These are phyloP conservation scores for zebrafish (Danio rerio) DNA, from an alignment of 2,113 vertebrate genomes.

Conservation along the genomic window GRCz12tu NC_133178.1:22802001-22802500, in stretches of 20 bases:
- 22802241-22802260: background rate
- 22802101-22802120: background rate
- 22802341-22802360: background rate
- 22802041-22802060: background rate
- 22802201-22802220: background rate
- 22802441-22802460: background rate
- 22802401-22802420: background rate
- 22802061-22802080: background rate
- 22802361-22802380: background rate
- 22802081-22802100: background rate
- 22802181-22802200: constrained; percentile 13
- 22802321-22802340: background rate
- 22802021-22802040: background rate
- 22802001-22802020: constrained; percentile 5
- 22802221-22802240: no score
- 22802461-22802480: no score
- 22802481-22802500: no score
- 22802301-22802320: background rate
- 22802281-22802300: background rate
- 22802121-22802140: background rate
- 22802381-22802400: background rate
- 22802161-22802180: background rate
- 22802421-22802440: background rate
- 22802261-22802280: background rate
- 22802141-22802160: background rate